Conservation (phyloP, 1,140 invertebrate genomes). For the Drosophila teissieri region DNA sequence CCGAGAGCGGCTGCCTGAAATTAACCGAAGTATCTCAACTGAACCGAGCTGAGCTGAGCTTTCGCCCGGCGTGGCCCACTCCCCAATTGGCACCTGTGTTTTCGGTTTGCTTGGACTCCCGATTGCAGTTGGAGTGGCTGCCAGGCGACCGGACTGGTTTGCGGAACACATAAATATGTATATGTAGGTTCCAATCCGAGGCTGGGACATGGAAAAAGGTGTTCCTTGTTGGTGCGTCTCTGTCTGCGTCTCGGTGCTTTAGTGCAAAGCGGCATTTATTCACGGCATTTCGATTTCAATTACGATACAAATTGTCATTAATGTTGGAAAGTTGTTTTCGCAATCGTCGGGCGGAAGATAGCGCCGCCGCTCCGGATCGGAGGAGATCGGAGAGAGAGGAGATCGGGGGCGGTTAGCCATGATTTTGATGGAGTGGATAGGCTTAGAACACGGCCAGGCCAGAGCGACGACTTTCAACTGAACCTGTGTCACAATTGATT, state of each 20-base stretch:
- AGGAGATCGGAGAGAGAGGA: background rate
- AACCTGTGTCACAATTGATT: slow-evolving; percentile 78
- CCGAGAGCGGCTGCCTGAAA: slow-evolving; percentile 67
- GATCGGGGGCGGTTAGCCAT: slow-evolving; percentile 12
- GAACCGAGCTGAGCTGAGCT: slow-evolving; percentile 50
- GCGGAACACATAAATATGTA: slow-evolving; percentile 21
- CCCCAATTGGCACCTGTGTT: slow-evolving; percentile 47
- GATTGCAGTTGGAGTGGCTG: slow-evolving; percentile 3
- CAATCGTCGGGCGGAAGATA: slow-evolving; percentile 44
- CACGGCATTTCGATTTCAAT: slow-evolving; percentile 83
- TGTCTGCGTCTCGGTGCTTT: slow-evolving; percentile 50
- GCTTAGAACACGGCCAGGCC: slow-evolving; percentile 39
- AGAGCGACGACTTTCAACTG: slow-evolving; percentile 35
- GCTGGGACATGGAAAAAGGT: slow-evolving; percentile 53
- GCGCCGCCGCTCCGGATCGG: background rate
- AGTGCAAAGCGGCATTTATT: slow-evolving; percentile 83
- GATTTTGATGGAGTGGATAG: slow-evolving; percentile 54
- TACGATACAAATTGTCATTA: slow-evolving; percentile 84
- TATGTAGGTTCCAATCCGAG: background rate
- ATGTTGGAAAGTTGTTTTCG: slow-evolving; percentile 82
- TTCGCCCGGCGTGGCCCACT: slow-evolving; percentile 53
- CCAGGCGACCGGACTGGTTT: slow-evolving; percentile 46
- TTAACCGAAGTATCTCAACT: slow-evolving; percentile 34
- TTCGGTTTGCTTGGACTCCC: background rate
- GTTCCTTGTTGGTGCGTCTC: slow-evolving; percentile 72